Conservation (phyloP, 2,888 invertebrate genomes). For the Parelbella ahira region DNA sequence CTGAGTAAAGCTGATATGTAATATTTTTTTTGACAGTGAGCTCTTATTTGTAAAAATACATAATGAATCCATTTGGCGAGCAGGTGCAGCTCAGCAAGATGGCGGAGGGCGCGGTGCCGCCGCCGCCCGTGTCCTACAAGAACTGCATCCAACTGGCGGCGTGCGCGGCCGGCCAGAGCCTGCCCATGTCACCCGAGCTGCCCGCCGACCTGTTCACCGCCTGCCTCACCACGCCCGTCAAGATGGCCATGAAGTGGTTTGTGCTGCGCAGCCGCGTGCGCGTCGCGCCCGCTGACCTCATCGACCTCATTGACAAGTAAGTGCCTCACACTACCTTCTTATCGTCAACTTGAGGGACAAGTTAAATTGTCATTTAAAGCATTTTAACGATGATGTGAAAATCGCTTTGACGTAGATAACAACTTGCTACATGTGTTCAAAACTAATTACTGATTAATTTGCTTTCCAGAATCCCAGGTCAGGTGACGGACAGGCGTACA, state of each 20-base stretch:
- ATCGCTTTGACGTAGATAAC: too few species aligned
- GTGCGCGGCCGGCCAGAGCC: slow-evolving; percentile 94
- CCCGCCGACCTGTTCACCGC: slow-evolving; percentile 99
- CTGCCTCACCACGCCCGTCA: slow-evolving; percentile 98
- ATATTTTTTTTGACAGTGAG: too few species aligned
- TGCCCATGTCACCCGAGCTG: slow-evolving; percentile 98
- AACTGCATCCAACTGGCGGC: slow-evolving; percentile 98
- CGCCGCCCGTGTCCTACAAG: slow-evolving; percentile 82
- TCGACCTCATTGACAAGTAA: slow-evolving; percentile 95
- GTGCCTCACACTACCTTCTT: too few species aligned
- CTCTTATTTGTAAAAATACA: too few species aligned
- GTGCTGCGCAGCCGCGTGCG: slow-evolving; percentile 90
- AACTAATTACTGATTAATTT: too few species aligned
- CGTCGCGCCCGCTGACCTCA: slow-evolving; percentile 89
- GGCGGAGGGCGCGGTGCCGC: slow-evolving; percentile 28
- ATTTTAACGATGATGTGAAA: too few species aligned
- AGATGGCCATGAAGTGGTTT: slow-evolving; percentile 97
- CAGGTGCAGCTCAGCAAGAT: slow-evolving; percentile 29
- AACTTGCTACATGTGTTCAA: too few species aligned
- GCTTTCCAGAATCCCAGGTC: slow-evolving; percentile 96
- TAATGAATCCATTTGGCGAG: too few species aligned
- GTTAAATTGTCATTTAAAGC: too few species aligned
- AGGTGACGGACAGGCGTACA: slow-evolving; percentile 95
- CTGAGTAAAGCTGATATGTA: too few species aligned
- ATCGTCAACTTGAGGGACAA: too few species aligned